These are phyloP conservation scores for Gallinago solitaria DNA, from an alignment of 2,797 vertebrate genomes.

Conservation along the genomic window DNA sequence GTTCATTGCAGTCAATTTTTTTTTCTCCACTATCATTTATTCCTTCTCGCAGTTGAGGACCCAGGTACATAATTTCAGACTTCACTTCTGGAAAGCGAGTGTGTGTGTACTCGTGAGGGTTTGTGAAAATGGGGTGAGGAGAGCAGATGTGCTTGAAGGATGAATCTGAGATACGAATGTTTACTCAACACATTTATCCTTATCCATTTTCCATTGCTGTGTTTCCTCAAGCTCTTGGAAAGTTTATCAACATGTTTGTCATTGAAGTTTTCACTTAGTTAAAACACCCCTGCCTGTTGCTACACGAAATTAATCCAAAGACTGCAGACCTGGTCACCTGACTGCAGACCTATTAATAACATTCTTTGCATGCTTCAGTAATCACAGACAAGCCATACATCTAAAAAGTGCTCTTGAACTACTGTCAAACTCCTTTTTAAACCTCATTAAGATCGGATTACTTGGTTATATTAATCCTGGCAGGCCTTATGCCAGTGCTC, in stretches of 20 bases:
- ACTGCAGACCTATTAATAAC: conserved; percentile 51
- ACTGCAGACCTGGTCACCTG: conserved; percentile 34
- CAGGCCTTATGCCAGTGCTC: background rate
- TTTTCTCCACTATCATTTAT: background rate
- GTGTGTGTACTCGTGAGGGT: background rate
- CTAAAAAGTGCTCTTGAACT: conserved; percentile 25
- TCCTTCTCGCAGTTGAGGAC: background rate
- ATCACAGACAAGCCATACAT: conserved; percentile 26
- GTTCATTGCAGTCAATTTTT: background rate
- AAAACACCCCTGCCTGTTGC: background rate
- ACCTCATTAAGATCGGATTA: conserved; percentile 72
- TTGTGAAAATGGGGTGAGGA: background rate
- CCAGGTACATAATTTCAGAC: background rate
- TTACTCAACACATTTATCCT: background rate
- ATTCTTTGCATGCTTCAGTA: conserved; percentile 66
- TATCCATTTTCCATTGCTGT: background rate
- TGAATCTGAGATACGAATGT: background rate
- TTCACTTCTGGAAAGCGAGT: background rate
- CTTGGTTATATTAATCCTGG: conserved; percentile 35
- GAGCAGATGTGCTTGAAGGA: background rate
- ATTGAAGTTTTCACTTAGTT: background rate
- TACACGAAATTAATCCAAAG: conserved; percentile 20
- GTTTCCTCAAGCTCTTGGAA: conserved; percentile 4
- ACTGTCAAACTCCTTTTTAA: conserved; percentile 53
- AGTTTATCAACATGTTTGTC: conserved; percentile 20